phyloP scores from a whole-genome alignment of 2,113 vertebrate species.

The Pollimyrus isidori region DNA sequence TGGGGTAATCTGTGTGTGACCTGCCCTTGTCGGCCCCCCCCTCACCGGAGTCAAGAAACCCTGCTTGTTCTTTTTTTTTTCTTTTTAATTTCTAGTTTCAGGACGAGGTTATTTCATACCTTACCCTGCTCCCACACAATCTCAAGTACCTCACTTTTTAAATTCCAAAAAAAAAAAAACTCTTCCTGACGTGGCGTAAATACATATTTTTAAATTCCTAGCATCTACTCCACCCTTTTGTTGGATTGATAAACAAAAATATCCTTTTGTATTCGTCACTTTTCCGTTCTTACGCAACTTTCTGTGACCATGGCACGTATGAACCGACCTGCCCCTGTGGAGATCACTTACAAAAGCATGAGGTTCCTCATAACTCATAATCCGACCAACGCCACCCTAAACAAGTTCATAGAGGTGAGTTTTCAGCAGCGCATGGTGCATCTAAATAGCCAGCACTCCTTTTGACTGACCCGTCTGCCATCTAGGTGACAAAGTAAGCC shows the following conservation, averaged over 20 bases:
- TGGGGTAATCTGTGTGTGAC: slow-evolving; percentile 96
- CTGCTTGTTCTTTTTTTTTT: slow-evolving; percentile 68
- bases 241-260: slow-evolving; percentile 65
- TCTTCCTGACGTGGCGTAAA: slow-evolving; percentile 32
- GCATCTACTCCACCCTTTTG: slow-evolving; percentile 40
- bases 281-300: slow-evolving; percentile 51
- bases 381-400: slow-evolving; percentile 96
- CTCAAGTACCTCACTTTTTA: slow-evolving; percentile 55
- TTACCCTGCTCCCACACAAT: slow-evolving; percentile 37
- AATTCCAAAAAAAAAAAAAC: slow-evolving; percentile 59
- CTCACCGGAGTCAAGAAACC: slow-evolving; percentile 74
- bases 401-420: slow-evolving; percentile 99
- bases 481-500: background rate
- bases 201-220: slow-evolving; percentile 2
- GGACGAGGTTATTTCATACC: slow-evolving; percentile 38
- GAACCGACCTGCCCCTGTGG: slow-evolving; percentile 98
- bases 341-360: slow-evolving; percentile 99
- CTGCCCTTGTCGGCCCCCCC: slow-evolving; percentile 87
- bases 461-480: background rate
- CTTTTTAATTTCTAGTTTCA: slow-evolving; percentile 57
- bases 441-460: background rate
- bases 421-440: background rate
- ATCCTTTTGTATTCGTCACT: slow-evolving; percentile 29
- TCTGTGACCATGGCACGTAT: slow-evolving; percentile 85
- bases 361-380: slow-evolving; percentile 99